Evolutionary conservation across 1,140 invertebrate species (phyloP).

Genomic region (Idris sp.): DNA sequence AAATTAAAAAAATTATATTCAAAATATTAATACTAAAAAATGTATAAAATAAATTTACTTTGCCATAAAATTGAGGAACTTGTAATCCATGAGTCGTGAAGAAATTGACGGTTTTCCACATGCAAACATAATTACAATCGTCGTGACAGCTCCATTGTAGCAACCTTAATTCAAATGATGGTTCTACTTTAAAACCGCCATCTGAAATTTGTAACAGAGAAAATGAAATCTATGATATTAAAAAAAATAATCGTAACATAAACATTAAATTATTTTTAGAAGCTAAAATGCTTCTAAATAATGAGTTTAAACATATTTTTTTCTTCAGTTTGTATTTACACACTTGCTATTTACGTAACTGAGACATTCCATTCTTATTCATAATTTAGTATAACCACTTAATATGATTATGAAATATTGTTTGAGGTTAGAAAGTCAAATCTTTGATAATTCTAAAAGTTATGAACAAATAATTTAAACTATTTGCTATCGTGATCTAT

Average conservation of each 20-base stretch:
- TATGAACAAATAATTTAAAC: neutral
- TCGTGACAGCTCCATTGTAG: conserved; percentile 88
- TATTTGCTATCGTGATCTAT: too few relatives aligned
- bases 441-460: neutral
- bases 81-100: conserved; percentile 84
- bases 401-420: neutral
- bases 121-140: conserved; percentile 93
- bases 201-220: conserved; percentile 73
- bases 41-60: conserved; percentile 81
- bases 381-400: too few relatives aligned
- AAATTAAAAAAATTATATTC: too few relatives aligned
- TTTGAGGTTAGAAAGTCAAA: conserved; percentile 13
- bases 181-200: conserved; percentile 77
- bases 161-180: conserved; percentile 79
- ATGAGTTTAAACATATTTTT: too few relatives aligned
- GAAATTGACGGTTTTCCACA: conserved; percentile 93
- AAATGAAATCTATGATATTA: neutral
- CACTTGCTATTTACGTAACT: too few relatives aligned
- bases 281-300: too few relatives aligned
- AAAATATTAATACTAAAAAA: conserved; percentile 2
- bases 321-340: too few relatives aligned
- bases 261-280: too few relatives aligned
- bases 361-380: too few relatives aligned
- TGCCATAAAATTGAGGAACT: conserved; percentile 97
- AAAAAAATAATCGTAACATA: too few relatives aligned